A percentile compares a stretch with the other conserved stretches of the same genome.
Conservation (phyloP, 2,888 invertebrate genomes). For the Tetranychus piercei region DNA sequence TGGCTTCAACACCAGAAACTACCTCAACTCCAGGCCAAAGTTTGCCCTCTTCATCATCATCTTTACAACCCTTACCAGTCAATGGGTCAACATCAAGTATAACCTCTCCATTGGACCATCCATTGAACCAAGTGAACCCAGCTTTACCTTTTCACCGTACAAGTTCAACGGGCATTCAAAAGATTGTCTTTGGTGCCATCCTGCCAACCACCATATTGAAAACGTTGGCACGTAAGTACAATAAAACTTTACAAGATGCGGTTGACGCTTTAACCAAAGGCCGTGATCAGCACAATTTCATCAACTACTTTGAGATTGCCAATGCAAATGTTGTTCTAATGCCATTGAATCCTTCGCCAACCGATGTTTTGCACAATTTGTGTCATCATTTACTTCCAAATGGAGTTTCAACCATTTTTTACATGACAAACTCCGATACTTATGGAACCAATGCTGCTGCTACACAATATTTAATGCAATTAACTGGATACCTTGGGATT, state of each 20-base stretch:
- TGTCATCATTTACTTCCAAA: conserved; percentile 29
- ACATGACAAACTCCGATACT: conserved; percentile 80
- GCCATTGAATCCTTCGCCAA: conserved; percentile 17
- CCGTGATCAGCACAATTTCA: conserved; percentile 24
- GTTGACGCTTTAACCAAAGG: conserved; percentile 24
- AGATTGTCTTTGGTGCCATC: conserved; percentile 25
- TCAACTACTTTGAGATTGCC: conserved; percentile 22
- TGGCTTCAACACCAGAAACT: neutral
- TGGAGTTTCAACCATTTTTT: conserved; percentile 45
- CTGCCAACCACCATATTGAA: conserved; percentile 25
- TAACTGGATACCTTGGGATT: conserved; percentile 80
- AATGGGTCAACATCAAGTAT: neutral
- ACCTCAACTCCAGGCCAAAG: conserved; percentile 2
- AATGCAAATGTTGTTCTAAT: conserved; percentile 22
- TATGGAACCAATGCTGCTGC: conserved; percentile 81
- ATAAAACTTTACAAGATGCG: conserved; percentile 24
- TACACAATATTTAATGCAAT: conserved; percentile 77
- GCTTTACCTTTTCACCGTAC: neutral
- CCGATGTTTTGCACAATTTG: conserved; percentile 30
- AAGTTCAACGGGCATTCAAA: conserved; percentile 12
- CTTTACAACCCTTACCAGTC: neutral
- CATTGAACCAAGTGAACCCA: neutral
- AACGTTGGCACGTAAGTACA: conserved; percentile 23
- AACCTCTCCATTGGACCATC: neutral
- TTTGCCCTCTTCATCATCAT: neutral